phyloP scores from a whole-genome alignment of 2,797 vertebrate species.

The Acestrorhynchus altus region DNA sequence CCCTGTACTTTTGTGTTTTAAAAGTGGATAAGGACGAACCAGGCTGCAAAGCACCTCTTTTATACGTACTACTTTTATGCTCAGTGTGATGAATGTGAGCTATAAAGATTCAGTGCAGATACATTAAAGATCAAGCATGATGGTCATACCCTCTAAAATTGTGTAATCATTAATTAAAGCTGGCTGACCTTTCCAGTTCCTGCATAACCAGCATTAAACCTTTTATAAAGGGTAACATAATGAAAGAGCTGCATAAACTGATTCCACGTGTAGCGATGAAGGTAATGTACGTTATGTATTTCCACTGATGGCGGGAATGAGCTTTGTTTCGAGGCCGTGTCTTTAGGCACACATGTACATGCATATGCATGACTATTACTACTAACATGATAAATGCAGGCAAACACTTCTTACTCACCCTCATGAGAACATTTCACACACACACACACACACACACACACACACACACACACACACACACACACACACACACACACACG shows the following conservation, averaged over 20 bases:
- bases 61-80: background rate
- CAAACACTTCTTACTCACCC: background rate
- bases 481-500: background rate
- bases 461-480: background rate
- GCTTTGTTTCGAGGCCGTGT: background rate
- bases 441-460: background rate
- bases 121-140: slow-evolving; percentile 27
- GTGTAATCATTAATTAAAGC: slow-evolving; percentile 33
- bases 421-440: background rate
- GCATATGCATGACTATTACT: slow-evolving; percentile 11
- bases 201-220: slow-evolving; percentile 30
- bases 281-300: background rate
- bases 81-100: background rate
- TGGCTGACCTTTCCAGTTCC: slow-evolving; percentile 48
- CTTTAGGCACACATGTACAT: background rate
- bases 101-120: slow-evolving; percentile 29
- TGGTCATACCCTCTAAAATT: slow-evolving; percentile 30
- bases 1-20: too few species aligned
- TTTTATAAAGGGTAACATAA: slow-evolving; percentile 26
- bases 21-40: background rate
- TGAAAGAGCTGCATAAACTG: slow-evolving; percentile 11
- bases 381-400: background rate
- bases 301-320: background rate
- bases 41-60: background rate
- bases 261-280: background rate